These are phyloP conservation scores for Athalia rosae DNA, from an alignment of 2,888 invertebrate genomes.

Conservation along the genomic window DNA sequence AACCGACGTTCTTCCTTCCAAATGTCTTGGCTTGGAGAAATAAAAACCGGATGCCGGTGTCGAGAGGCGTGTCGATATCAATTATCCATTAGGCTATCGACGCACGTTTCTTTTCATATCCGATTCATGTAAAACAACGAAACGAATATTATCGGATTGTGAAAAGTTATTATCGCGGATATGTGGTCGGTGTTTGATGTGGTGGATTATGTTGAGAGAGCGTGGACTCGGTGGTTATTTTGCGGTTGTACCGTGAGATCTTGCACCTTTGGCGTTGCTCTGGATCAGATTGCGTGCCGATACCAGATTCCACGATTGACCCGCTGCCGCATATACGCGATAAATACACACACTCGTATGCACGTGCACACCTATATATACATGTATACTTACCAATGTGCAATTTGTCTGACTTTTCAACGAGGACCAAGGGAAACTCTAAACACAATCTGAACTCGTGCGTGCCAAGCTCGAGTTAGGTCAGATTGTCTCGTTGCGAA, in stretches of 20 bases:
- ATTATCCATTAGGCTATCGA: too few species aligned
- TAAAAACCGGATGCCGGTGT: background rate
- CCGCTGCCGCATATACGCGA: slow-evolving; percentile 4
- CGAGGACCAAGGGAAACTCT: background rate
- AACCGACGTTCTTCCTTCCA: background rate
- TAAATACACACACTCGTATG: too few species aligned
- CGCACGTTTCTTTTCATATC: too few species aligned
- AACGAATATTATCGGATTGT: background rate
- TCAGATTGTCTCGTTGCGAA: slow-evolving; percentile 1
- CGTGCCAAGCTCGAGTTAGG: slow-evolving; percentile 3
- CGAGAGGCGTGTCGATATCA: too few species aligned
- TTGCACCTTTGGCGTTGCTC: slow-evolving; percentile 35
- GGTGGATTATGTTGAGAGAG: slow-evolving; percentile 16
- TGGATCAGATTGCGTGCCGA: slow-evolving; percentile 35
- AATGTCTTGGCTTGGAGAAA: background rate
- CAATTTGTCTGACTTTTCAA: slow-evolving; percentile 36
- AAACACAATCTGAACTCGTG: slow-evolving; percentile 4
- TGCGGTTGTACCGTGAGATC: slow-evolving; percentile 44
- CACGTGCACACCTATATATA: too few species aligned
- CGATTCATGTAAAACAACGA: too few species aligned
- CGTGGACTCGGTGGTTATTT: slow-evolving; percentile 36
- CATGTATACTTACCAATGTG: background rate
- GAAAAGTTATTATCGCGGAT: background rate
- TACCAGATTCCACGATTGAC: slow-evolving; percentile 40
- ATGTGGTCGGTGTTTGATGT: background rate